Percentiles rank a stretch among this genome's conserved stretches.
phyloP scores from a whole-genome alignment of 2,113 vertebrate species.

The Istiophorus platypterus region DNA sequence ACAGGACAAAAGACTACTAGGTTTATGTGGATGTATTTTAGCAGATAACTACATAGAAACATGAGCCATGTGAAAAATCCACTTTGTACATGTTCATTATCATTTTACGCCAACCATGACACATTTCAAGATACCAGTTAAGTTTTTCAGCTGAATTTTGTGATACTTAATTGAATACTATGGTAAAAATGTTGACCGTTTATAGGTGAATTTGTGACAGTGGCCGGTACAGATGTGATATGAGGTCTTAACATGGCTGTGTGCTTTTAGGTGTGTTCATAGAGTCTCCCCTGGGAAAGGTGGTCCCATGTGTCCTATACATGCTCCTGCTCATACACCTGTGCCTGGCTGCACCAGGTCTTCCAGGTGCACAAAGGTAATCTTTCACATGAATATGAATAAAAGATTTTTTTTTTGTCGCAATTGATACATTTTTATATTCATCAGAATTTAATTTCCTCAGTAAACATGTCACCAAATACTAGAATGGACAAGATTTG shows the following conservation, averaged over 20 bases:
- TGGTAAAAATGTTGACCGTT: not conserved
- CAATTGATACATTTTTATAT: not conserved
- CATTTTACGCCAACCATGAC: not conserved
- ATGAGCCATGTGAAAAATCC: too few relatives aligned
- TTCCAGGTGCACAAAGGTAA: constrained; percentile 66
- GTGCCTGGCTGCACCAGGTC: constrained; percentile 73
- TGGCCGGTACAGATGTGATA: not conserved
- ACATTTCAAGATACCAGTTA: not conserved
- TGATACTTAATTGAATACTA: not conserved
- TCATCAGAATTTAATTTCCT: not conserved
- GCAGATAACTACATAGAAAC: not conserved
- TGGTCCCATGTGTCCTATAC: constrained; percentile 51
- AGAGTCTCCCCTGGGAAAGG: constrained; percentile 50
- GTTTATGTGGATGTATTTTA: not conserved
- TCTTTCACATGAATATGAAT: not conserved
- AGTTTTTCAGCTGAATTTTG: not conserved
- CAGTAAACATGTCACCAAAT: not conserved
- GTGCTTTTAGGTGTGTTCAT: constrained; percentile 61
- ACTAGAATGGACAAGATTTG: not conserved
- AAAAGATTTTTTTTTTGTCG: not conserved
- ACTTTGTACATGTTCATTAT: not conserved
- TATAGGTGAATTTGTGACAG: not conserved
- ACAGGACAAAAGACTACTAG: not conserved
- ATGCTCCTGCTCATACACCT: constrained; percentile 64
- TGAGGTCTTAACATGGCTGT: constrained; percentile 17